These are phyloP conservation scores for Eupsilia transversa DNA, from an alignment of 2,888 invertebrate genomes.

Conservation along the genomic window DNA sequence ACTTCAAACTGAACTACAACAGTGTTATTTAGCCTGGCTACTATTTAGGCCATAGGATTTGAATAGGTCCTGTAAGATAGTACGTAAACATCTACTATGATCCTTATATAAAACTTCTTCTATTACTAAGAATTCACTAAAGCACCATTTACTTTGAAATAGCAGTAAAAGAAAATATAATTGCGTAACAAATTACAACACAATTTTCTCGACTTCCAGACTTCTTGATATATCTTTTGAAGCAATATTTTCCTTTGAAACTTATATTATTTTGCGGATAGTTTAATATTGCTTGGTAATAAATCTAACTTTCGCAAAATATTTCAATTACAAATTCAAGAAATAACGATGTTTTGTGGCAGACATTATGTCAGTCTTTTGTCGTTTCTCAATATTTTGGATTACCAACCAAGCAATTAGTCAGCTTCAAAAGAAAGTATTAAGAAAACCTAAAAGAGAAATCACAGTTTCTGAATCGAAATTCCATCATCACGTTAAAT, in stretches of 20 bases:
- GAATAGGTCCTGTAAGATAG: neutral
- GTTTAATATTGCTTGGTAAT: constrained; percentile 9
- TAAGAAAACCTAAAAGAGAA: neutral
- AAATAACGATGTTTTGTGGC: constrained; percentile 4
- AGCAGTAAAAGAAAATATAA: neutral
- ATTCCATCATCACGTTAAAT: neutral
- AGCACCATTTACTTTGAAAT: neutral
- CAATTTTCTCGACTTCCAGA: neutral
- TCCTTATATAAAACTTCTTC: neutral
- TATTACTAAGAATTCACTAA: neutral
- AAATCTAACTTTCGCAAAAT: constrained; percentile 11
- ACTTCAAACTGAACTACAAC: neutral
- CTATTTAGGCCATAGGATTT: no score
- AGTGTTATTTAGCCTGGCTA: neutral
- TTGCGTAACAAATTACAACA: constrained; percentile 22
- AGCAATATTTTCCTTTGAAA: constrained; percentile 20
- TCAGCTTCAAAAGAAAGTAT: neutral
- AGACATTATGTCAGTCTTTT: constrained; percentile 4
- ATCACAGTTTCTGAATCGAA: neutral
- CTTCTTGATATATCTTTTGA: constrained; percentile 15
- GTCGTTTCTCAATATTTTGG: neutral
- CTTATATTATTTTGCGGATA: constrained; percentile 1
- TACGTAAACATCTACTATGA: neutral
- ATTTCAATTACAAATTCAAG: constrained; percentile 18
- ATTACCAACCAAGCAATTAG: neutral